These are phyloP conservation scores for Temnothorax rugatulus DNA, from an alignment of 2,888 invertebrate genomes.

Conservation along the genomic window DNA sequence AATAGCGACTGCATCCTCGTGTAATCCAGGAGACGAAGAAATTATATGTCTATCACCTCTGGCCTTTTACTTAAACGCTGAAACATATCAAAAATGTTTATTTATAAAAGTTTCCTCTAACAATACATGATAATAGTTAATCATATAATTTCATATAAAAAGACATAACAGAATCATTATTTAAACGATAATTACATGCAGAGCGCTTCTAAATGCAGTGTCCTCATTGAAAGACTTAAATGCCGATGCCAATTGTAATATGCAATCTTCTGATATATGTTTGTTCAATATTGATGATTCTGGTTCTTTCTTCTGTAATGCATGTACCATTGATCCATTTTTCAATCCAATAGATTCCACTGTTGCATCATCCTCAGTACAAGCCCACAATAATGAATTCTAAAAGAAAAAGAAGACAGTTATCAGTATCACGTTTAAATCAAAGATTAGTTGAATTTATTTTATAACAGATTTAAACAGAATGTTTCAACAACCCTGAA, in stretches of 20 bases:
- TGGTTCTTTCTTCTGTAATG: conserved; percentile 85
- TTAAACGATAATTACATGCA: conserved; percentile 87
- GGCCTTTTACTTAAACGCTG: conserved; percentile 84
- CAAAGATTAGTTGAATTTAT: background rate
- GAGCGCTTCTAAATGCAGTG: conserved; percentile 89
- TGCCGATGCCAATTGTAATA: conserved; percentile 89
- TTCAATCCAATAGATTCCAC: conserved; percentile 89
- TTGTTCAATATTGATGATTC: conserved; percentile 85
- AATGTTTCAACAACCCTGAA: background rate
- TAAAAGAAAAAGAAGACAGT: conserved; percentile 79
- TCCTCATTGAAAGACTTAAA: conserved; percentile 89
- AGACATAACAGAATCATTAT: background rate
- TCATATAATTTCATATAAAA: background rate
- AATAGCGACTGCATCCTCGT: conserved; percentile 91
- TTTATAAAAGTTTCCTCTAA: background rate
- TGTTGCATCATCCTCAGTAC: conserved; percentile 89
- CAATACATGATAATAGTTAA: background rate
- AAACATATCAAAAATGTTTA: conserved; percentile 46
- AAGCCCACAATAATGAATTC: conserved; percentile 92
- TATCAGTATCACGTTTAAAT: background rate
- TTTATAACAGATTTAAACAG: background rate
- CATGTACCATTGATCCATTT: conserved; percentile 88
- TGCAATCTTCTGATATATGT: conserved; percentile 88
- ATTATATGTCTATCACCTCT: conserved; percentile 90
- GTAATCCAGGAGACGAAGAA: conserved; percentile 90